A percentile compares a stretch with the other conserved stretches of the same genome.
phyloP scores from a whole-genome alignment of 1,140 invertebrate species.

The Yoshiicerus persimilis region DNA sequence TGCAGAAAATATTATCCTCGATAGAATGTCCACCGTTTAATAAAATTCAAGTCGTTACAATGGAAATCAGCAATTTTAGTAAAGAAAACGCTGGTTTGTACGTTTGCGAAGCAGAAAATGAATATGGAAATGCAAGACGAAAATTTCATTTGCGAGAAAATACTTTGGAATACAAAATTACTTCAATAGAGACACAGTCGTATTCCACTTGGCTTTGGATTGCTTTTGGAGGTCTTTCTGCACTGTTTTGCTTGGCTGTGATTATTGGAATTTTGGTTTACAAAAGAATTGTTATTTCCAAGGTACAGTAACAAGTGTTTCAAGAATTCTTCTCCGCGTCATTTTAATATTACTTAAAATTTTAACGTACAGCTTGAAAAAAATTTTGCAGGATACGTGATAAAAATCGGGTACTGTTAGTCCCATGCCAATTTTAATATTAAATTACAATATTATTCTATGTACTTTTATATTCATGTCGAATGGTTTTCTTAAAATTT shows the following conservation, averaged over 20 bases:
- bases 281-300: background rate
- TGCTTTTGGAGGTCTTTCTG: background rate
- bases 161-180: background rate
- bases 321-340: too few species aligned
- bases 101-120: background rate
- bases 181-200: background rate
- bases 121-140: background rate
- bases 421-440: too few species aligned
- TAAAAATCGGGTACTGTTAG: too few species aligned
- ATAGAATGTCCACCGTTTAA: background rate
- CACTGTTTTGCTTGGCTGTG: background rate
- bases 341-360: too few species aligned
- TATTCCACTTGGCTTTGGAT: background rate
- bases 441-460: too few species aligned
- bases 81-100: background rate
- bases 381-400: too few species aligned
- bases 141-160: background rate
- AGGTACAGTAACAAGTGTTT: background rate
- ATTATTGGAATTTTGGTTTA: background rate
- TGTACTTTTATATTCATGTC: too few species aligned
- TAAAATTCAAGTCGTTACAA: background rate
- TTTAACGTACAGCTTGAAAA: too few species aligned
- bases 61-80: background rate
- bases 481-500: too few species aligned
- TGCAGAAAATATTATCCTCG: background rate